A percentile compares a stretch with the other conserved stretches of the same genome.
Evolutionary conservation across 1,140 invertebrate species (phyloP).

Genomic region (Oncopodura yosiiana): DNA sequence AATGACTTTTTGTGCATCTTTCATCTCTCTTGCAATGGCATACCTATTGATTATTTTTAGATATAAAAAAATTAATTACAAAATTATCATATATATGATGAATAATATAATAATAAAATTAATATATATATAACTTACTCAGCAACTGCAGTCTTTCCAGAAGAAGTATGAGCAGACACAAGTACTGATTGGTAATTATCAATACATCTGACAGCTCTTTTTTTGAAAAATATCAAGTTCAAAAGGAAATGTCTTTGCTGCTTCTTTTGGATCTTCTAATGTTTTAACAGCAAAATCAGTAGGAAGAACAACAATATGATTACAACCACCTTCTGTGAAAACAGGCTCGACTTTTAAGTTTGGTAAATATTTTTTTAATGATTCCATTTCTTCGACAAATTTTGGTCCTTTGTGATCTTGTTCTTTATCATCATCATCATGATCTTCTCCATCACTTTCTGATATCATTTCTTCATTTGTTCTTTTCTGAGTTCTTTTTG

Average conservation of each 20-base stretch:
- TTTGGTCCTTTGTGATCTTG: slow-evolving; percentile 6
- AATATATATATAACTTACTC: slow-evolving; percentile 59
- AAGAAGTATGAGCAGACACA: slow-evolving; percentile 97
- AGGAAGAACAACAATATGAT: slow-evolving; percentile 86
- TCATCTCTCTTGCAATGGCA: slow-evolving; percentile 57
- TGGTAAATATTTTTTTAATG: slow-evolving; percentile 49
- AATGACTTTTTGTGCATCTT: slow-evolving; percentile 78
- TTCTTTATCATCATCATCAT: slow-evolving; percentile 14
- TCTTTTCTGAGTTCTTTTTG: no score
- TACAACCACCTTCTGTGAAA: slow-evolving; percentile 73
- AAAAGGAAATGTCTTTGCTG: slow-evolving; percentile 91
- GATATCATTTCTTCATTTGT: no score
- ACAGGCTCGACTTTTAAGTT: slow-evolving; percentile 74
- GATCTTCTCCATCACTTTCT: slow-evolving; percentile 15
- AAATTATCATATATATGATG: neutral
- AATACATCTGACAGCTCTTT: slow-evolving; percentile 91
- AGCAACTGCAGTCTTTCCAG: slow-evolving; percentile 97
- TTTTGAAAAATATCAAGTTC: slow-evolving; percentile 96
- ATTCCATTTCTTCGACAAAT: slow-evolving; percentile 19
- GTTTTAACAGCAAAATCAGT: slow-evolving; percentile 59
- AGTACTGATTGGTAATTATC: slow-evolving; percentile 96
- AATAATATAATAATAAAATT: slow-evolving; percentile 2
- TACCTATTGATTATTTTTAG: slow-evolving; percentile 46
- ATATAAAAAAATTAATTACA: neutral
- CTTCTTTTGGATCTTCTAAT: slow-evolving; percentile 56